Evolutionary conservation across 2,888 invertebrate genomes (phyloP).

Genomic region (Pheosia tremula): DNA sequence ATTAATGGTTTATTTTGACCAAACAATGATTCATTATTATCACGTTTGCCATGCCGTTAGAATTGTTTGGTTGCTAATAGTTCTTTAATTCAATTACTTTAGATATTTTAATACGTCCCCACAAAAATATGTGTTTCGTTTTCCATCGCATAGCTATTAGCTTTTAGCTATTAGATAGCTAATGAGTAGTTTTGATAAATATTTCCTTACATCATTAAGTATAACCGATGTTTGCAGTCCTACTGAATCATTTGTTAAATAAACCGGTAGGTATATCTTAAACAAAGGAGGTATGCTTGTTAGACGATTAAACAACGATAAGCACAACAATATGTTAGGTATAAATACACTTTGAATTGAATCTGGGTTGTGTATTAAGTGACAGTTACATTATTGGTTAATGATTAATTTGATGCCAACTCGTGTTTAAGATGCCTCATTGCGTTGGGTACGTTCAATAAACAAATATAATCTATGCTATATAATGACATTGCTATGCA

Average conservation of each 20-base stretch:
- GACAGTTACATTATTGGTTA: no score
- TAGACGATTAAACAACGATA: not conserved
- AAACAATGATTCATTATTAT: not conserved
- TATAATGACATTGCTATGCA: no score
- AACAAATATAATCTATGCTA: no score
- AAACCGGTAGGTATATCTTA: not conserved
- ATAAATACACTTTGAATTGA: not conserved
- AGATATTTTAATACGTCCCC: no score
- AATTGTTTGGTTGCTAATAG: not conserved
- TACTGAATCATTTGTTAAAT: not conserved
- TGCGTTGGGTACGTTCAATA: no score
- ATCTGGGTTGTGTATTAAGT: not conserved
- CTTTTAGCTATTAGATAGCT: no score
- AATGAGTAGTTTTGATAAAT: not conserved
- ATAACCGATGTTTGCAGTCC: not conserved
- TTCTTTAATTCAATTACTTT: not conserved
- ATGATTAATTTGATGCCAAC: no score
- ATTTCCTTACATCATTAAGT: not conserved
- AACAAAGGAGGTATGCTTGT: not conserved
- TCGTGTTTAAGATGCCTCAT: no score
- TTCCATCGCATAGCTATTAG: no score
- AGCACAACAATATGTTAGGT: not conserved
- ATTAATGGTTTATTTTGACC: not conserved
- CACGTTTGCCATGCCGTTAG: not conserved
- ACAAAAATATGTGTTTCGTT: no score